These are phyloP conservation scores for Mus minutoides DNA, from an alignment of 2,797 vertebrate genomes.

Conservation along the genomic window DNA sequence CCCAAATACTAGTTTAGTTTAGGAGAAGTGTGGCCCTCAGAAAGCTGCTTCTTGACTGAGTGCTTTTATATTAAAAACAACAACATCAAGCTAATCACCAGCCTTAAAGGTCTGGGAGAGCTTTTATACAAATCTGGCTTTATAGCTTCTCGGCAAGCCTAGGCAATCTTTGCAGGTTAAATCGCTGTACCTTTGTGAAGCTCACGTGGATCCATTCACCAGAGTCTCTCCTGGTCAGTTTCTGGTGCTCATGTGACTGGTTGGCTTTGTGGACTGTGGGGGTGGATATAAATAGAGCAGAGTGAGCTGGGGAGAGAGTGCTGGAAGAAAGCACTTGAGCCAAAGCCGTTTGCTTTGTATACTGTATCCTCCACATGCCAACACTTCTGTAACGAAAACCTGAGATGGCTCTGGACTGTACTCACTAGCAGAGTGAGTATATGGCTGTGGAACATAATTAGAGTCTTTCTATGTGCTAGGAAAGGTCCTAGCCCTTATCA, in stretches of 20 bases:
- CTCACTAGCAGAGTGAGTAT: background rate
- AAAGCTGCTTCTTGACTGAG: background rate
- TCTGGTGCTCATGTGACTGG: background rate
- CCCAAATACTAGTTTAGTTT: background rate
- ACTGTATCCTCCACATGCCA: background rate
- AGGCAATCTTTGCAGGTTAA: background rate
- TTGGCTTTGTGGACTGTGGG: background rate
- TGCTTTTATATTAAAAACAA: background rate
- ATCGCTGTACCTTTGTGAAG: background rate
- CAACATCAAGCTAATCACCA: background rate
- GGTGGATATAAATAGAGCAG: conserved; percentile 7
- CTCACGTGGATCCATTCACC: background rate
- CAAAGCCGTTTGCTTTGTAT: conserved; percentile 49
- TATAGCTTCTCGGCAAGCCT: background rate
- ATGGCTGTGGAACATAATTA: background rate
- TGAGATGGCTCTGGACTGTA: background rate
- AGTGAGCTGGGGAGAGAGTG: conserved; percentile 23
- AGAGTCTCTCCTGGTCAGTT: background rate
- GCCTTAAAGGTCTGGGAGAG: background rate
- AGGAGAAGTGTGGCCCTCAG: background rate
- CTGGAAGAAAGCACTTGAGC: conserved; percentile 24
- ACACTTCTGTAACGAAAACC: conserved; percentile 4
- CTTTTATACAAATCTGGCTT: conserved; percentile 4
- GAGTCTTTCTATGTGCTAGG: background rate
- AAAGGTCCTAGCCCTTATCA: background rate